Conservation (phyloP, 2,797 vertebrate genomes). For the Muscicapa striata region DNA sequence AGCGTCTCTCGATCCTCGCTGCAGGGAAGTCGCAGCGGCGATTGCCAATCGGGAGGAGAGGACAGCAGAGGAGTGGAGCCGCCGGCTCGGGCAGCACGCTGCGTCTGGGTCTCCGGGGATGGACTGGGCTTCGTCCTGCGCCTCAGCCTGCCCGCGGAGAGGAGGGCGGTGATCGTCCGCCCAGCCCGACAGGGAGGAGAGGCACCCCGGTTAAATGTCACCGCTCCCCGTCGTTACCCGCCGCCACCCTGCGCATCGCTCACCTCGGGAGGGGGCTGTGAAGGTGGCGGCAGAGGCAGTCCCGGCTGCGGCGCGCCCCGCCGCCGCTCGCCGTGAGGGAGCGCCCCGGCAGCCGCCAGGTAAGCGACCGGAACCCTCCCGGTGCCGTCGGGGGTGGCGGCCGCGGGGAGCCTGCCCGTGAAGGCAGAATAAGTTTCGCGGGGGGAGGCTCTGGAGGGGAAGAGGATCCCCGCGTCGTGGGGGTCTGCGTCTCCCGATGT, state of each 20-base stretch:
- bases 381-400: neutral
- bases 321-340: neutral
- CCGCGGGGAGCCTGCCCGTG: neutral
- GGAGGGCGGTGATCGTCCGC: neutral
- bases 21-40: neutral
- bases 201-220: slow-evolving; percentile 41
- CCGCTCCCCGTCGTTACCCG: neutral
- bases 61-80: neutral
- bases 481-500: neutral
- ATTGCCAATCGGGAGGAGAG: neutral
- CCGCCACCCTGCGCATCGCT: neutral
- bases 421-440: neutral
- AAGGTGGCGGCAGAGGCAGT: slow-evolving; percentile 3
- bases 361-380: neutral
- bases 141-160: neutral
- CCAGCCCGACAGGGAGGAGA: neutral
- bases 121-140: slow-evolving; percentile 26
- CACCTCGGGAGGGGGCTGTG: neutral
- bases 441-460: neutral
- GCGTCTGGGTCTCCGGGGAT: slow-evolving; percentile 17
- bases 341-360: neutral
- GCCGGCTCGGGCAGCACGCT: neutral
- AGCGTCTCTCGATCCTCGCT: neutral
- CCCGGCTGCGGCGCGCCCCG: neutral
- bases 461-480: neutral